phyloP scores from a whole-genome alignment of 30 jellyfish, hydroid and myxozoan genomes.

The Phacellophora camtschatica region DNA sequence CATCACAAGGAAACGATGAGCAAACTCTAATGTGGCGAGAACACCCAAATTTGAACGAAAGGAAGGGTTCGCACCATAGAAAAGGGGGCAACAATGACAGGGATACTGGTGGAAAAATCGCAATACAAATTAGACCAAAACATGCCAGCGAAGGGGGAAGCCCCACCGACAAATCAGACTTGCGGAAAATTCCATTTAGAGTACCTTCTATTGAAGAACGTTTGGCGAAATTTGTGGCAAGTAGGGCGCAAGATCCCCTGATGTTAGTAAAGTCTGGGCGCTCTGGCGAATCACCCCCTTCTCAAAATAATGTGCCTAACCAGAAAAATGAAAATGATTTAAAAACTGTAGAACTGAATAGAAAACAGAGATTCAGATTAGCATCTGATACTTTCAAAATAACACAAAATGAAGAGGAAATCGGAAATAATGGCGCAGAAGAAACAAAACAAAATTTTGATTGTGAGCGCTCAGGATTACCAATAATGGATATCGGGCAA shows the following conservation, averaged over 20 bases:
- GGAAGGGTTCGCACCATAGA: neutral
- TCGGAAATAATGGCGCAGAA: slow-evolving; percentile 37
- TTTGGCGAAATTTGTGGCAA: slow-evolving; percentile 39
- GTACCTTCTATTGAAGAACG: slow-evolving; percentile 58
- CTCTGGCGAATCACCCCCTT: slow-evolving; percentile 5
- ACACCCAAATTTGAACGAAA: neutral
- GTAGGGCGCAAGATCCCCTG: neutral
- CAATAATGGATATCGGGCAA: slow-evolving; percentile 29
- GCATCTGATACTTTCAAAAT: slow-evolving; percentile 42
- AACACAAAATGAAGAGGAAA: slow-evolving; percentile 31
- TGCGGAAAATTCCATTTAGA: slow-evolving; percentile 18
- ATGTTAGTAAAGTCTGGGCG: neutral
- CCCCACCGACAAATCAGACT: slow-evolving; percentile 2
- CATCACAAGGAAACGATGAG: slow-evolving; percentile 25
- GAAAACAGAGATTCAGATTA: slow-evolving; percentile 37
- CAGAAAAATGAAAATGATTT: neutral
- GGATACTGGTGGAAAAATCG: slow-evolving; percentile 52
- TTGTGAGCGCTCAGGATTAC: slow-evolving; percentile 40
- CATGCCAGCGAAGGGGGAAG: neutral
- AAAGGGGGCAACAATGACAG: neutral
- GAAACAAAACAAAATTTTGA: slow-evolving; percentile 29
- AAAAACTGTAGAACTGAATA: slow-evolving; percentile 3
- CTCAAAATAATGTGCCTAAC: neutral
- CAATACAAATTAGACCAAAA: slow-evolving; percentile 58
- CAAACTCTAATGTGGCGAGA: neutral